Percentiles rank a stretch among this genome's conserved stretches.
phyloP scores from a whole-genome alignment of 2,113 vertebrate species.

The Furnarius figulus region DNA sequence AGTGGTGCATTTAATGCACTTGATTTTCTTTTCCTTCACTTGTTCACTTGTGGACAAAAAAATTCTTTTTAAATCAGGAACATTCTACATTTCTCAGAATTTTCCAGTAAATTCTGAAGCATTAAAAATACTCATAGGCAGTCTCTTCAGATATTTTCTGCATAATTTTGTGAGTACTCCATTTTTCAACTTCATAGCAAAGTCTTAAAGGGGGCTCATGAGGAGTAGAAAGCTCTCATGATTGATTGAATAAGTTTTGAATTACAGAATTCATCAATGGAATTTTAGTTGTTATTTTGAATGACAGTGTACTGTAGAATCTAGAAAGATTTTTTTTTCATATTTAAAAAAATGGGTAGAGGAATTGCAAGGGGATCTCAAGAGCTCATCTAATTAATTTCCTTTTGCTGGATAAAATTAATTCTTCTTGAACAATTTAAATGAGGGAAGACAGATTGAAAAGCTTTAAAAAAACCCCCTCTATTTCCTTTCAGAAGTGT shows the following conservation, averaged over 20 bases:
- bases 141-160: not conserved
- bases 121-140: not conserved
- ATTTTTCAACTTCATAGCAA: not conserved
- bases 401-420: not conserved
- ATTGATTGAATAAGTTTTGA: not conserved
- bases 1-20: not conserved
- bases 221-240: not conserved
- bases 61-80: not conserved
- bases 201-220: not conserved
- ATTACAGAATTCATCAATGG: not conserved
- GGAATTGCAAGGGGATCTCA: not conserved
- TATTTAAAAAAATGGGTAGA: not conserved
- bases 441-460: not conserved
- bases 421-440: not conserved
- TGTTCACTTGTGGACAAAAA: not conserved
- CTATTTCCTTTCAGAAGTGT: constrained; percentile 65
- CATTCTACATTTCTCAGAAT: not conserved
- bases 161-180: not conserved
- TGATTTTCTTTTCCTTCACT: not conserved
- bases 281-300: not conserved
- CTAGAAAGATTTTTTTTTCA: not conserved
- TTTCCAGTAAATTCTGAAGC: not conserved
- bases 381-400: not conserved
- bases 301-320: not conserved
- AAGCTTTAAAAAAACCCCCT: not conserved